phyloP scores from a whole-genome alignment of 2,797 vertebrate species.

The Poecilia velifera region DNA sequence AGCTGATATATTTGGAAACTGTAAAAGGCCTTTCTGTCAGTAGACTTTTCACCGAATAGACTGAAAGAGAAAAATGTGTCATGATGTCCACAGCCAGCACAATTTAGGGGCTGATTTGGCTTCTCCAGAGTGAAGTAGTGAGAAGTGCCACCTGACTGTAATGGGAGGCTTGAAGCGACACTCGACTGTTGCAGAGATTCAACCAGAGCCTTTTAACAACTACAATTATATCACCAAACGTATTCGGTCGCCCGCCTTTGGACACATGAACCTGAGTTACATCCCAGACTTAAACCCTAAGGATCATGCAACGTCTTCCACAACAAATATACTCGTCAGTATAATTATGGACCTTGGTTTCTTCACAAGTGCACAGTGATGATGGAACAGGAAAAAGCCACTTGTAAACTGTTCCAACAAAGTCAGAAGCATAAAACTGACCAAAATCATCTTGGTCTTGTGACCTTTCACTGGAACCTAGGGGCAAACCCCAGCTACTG shows the following conservation, averaged over 20 bases:
- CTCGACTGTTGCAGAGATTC: not conserved
- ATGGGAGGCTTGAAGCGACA: slow-evolving; percentile 37
- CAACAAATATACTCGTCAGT: not conserved
- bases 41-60: slow-evolving; percentile 42
- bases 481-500: not conserved
- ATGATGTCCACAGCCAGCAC: slow-evolving; percentile 23
- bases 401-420: not conserved
- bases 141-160: slow-evolving; percentile 24
- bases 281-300: not conserved
- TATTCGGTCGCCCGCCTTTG: not conserved
- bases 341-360: not conserved
- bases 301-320: not conserved
- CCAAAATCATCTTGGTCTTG: not conserved
- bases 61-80: slow-evolving; percentile 31
- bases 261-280: not conserved
- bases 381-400: not conserved
- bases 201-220: slow-evolving; percentile 22
- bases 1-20: slow-evolving; percentile 55
- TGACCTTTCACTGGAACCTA: not conserved
- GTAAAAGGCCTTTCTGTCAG: slow-evolving; percentile 56
- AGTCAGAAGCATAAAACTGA: not conserved
- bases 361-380: not conserved
- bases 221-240: slow-evolving; percentile 1
- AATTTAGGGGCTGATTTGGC: slow-evolving; percentile 38
- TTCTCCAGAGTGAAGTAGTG: slow-evolving; percentile 20